Evolutionary conservation across 1,140 invertebrate species (phyloP), one percentile per base, ranked within the genome.

Genomic region (Intoshia linei): DNA sequence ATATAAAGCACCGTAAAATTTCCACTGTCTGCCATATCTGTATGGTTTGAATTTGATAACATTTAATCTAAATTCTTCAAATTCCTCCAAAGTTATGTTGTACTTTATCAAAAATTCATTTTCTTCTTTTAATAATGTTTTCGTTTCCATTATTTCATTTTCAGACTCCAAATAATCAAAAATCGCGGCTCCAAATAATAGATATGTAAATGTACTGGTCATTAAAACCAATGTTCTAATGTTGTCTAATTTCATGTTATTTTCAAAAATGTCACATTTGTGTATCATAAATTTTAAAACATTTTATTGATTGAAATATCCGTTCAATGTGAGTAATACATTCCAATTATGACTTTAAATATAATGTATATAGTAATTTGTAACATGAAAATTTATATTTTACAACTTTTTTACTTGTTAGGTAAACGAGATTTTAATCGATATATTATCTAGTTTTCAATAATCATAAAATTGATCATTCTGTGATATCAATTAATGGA

Each of bases 211-310:
- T 42, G 84, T 95, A 61, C 77, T 84, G 43, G 95, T 84, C 49
- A 98, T 87, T 48, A 98, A 67, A 38, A 81, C 87, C 50, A 98
- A 62, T 46, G 87, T 95, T 49, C 87, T 70, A 47, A 95, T 77
- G 68, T 95, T 98, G 67, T 98, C 87, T 50, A 76, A 70, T 69
- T 95, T 95, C 87, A 95, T 93, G n/a, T n/a, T n/a, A n/a, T n/a
- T n/a, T n/a, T n/a, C n/a, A n/a, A n/a, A n/a, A n/a, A n/a, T n/a
- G n/a, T n/a, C n/a, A n/a, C n/a, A n/a, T n/a, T n/a, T n/a, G n/a
- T n/a, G n/a, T n/a, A n/a, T n/a, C n/a, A n/a, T n/a, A n/a, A n/a
- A n/a, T n/a, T n/a, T n/a, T n/a, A n/a, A n/a, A n/a, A n/a, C n/a
- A n/a, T n/a, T n/a, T n/a, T n/a, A n/a, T n/a, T n/a, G n/a, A n/a